Conservation (phyloP, 2,113 vertebrate species). For the Poicephalus gulielmi region DNA sequence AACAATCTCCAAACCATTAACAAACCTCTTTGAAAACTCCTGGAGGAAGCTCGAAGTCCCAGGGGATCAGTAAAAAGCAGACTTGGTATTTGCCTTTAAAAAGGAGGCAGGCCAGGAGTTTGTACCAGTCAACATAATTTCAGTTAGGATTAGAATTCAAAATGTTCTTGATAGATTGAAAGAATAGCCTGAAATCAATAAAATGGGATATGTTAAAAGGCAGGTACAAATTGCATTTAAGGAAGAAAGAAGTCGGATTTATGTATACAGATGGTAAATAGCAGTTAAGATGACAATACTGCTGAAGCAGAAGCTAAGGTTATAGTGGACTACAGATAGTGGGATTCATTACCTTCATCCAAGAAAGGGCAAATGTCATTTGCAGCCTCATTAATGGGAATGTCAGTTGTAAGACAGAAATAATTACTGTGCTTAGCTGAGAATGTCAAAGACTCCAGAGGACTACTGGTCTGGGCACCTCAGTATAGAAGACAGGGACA, state of each 20-base stretch:
- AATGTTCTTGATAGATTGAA: slow-evolving; percentile 36
- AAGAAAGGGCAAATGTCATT: slow-evolving; percentile 46
- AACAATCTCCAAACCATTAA: slow-evolving; percentile 49
- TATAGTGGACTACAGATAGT: neutral
- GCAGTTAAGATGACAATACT: neutral
- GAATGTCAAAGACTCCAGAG: neutral
- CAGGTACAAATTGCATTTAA: slow-evolving; percentile 39
- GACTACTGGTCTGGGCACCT: neutral
- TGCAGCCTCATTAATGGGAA: slow-evolving; percentile 45
- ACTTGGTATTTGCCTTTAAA: slow-evolving; percentile 20
- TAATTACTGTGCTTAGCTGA: slow-evolving; percentile 41
- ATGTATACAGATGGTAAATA: slow-evolving; percentile 12
- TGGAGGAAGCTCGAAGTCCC: slow-evolving; percentile 2
- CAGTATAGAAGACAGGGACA: neutral
- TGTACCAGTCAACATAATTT: slow-evolving; percentile 43
- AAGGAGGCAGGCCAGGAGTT: neutral
- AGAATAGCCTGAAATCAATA: slow-evolving; percentile 53
- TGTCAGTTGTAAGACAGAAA: slow-evolving; percentile 45
- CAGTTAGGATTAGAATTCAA: slow-evolving; percentile 49
- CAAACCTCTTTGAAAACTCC: slow-evolving; percentile 29
- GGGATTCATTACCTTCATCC: slow-evolving; percentile 33
- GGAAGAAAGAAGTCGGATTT: neutral
- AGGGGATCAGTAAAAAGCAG: neutral
- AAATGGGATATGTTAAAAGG: slow-evolving; percentile 26
- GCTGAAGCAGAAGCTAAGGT: neutral